Evolutionary conservation across 2,797 vertebrate genomes (phyloP).

Genomic region (Cygnus olor): DNA sequence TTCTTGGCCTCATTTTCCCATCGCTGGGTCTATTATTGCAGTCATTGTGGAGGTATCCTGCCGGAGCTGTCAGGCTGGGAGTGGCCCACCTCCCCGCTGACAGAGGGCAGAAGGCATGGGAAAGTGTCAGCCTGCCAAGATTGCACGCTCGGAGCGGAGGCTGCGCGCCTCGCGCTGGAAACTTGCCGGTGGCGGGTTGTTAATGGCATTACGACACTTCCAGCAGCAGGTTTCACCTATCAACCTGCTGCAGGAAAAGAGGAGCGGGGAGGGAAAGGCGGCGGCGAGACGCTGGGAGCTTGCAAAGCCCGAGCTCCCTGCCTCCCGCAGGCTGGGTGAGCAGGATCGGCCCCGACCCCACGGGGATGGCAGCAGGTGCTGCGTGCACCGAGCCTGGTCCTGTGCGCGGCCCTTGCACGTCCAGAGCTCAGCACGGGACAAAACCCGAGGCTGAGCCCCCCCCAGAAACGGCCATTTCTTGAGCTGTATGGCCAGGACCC

Average conservation of each 20-base stretch:
- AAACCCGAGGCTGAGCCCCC: background rate
- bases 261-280: background rate
- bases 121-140: conserved; percentile 68
- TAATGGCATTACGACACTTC: conserved; percentile 39
- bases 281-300: background rate
- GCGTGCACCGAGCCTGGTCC: fast-evolving
- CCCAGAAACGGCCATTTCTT: background rate
- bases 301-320: background rate
- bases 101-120: conserved; percentile 73
- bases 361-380: background rate
- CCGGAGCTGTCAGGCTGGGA: conserved; percentile 73
- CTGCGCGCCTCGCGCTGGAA: conserved; percentile 52
- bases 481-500: background rate
- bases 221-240: conserved; percentile 35
- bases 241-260: background rate
- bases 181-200: conserved; percentile 47
- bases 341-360: background rate
- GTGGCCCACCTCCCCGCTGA: conserved; percentile 56
- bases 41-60: conserved; percentile 71
- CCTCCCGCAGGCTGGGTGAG: background rate
- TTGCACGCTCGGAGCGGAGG: conserved; percentile 37
- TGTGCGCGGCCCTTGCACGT: background rate
- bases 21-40: conserved; percentile 53
- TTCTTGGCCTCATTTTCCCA: conserved; percentile 66
- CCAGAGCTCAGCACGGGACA: background rate